Percentiles rank a stretch among this genome's conserved stretches.
Conservation (phyloP, 2,113 vertebrate species). For the Peromyscus maniculatus region DNA sequence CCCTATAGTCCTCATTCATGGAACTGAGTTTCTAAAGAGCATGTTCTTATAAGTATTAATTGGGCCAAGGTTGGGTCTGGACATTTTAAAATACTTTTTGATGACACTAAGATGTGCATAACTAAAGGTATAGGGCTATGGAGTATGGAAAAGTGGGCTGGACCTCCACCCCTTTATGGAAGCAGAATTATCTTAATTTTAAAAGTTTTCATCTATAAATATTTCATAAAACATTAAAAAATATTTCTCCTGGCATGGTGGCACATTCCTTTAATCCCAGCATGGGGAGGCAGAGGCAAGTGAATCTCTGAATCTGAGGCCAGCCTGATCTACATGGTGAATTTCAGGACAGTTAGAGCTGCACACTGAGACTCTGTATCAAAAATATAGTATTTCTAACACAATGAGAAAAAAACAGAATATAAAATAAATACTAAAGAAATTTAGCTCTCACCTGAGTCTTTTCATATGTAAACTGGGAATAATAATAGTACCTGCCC, state of each 20-base stretch:
- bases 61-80: rapidly evolving
- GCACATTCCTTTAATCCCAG: background rate
- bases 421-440: background rate
- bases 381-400: background rate
- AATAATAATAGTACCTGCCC: background rate
- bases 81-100: background rate
- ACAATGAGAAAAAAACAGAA: background rate
- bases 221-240: background rate
- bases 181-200: constrained; percentile 9
- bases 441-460: background rate
- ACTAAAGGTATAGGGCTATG: background rate
- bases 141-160: background rate
- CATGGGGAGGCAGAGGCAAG: too few species aligned
- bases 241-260: too few species aligned
- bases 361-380: background rate
- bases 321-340: background rate
- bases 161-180: background rate
- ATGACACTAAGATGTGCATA: background rate
- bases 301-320: too few species aligned
- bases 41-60: background rate
- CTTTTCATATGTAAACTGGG: background rate
- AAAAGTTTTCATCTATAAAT: constrained; percentile 13
- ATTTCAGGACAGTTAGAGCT: background rate
- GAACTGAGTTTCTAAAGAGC: background rate
- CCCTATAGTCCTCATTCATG: background rate